Conservation (phyloP, 2,113 vertebrate species). For the Macrotus californicus region DNA sequence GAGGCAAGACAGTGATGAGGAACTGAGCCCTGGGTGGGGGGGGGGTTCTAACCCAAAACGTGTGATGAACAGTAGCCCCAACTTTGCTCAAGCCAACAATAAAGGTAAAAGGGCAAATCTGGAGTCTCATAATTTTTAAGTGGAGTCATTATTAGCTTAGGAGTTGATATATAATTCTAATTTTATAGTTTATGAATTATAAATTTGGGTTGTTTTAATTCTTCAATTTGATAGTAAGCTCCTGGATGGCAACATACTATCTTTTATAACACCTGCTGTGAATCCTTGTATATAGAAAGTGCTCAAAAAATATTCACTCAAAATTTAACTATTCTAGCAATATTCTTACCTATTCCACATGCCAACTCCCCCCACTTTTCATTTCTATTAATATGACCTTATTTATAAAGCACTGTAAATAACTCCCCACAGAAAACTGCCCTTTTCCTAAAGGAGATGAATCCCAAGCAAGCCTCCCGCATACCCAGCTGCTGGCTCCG, state of each 20-base stretch:
- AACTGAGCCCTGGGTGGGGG: no score
- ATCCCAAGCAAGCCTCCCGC: slow-evolving; percentile 8
- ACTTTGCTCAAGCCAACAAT: background rate
- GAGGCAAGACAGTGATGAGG: background rate
- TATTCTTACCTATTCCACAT: background rate
- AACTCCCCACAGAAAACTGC: background rate
- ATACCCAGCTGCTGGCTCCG: slow-evolving; percentile 95
- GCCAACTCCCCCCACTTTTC: background rate
- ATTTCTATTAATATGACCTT: background rate
- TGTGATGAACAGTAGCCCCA: background rate
- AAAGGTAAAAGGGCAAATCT: background rate
- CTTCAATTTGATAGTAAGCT: background rate
- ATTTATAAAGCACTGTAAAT: background rate
- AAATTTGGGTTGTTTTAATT: background rate
- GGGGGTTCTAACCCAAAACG: background rate
- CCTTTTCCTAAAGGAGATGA: background rate
- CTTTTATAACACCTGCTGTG: background rate
- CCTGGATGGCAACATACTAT: background rate
- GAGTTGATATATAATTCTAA: background rate
- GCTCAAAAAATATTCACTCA: background rate
- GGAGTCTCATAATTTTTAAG: background rate
- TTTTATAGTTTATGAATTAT: background rate
- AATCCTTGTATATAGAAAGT: background rate
- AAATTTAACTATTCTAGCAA: background rate
- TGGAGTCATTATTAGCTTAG: background rate